These are phyloP conservation scores for Pseudomyrmex gracilis DNA, from an alignment of 1,140 invertebrate species.

Conservation along the genomic window DNA sequence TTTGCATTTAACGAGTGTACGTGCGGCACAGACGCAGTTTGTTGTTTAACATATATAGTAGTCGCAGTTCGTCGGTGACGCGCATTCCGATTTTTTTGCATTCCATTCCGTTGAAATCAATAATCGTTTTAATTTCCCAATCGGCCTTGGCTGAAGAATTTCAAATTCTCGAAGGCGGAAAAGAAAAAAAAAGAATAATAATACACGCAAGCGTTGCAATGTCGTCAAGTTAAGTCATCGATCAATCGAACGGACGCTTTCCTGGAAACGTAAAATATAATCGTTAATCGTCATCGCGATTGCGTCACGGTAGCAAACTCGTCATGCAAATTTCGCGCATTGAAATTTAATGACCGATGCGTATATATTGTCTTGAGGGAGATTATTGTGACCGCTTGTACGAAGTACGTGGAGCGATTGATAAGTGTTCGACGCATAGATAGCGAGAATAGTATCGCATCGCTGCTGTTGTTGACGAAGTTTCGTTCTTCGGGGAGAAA, in stretches of 20 bases:
- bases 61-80: slow-evolving; percentile 27
- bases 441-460: no score
- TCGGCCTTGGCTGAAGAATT: slow-evolving; percentile 26
- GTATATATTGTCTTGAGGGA: slow-evolving; percentile 7
- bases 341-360: background rate
- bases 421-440: no score
- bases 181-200: background rate
- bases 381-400: no score
- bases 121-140: background rate
- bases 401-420: no score
- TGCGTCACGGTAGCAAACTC: background rate
- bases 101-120: slow-evolving; percentile 24
- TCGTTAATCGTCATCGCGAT: slow-evolving; percentile 27
- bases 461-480: no score
- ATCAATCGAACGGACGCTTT: background rate
- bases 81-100: background rate
- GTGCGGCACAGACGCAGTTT: background rate
- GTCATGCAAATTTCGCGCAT: slow-evolving; percentile 33
- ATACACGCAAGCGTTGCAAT: background rate
- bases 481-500: no score
- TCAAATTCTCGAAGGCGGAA: slow-evolving; percentile 5
- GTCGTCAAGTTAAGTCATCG: slow-evolving; percentile 33
- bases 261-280: slow-evolving; percentile 10
- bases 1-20: background rate
- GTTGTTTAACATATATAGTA: background rate